Evolutionary conservation across 2,888 invertebrate genomes (phyloP).

Genomic region (Macrophya annulata): DNA sequence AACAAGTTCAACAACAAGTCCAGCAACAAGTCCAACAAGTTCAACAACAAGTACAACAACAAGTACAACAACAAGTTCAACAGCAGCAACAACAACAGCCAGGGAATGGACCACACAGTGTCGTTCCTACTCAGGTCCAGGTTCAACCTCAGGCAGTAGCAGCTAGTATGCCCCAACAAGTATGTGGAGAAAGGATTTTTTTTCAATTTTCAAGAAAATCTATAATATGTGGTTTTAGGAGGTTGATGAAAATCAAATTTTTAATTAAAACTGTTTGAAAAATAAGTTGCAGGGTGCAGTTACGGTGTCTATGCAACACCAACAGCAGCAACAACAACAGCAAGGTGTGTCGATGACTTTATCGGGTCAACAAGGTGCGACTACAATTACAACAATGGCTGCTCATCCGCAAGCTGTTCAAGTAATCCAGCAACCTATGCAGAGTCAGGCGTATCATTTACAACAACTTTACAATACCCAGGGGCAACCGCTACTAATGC

Average conservation of each 20-base stretch:
- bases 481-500: constrained; percentile 89
- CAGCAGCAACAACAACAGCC: constrained; percentile 72
- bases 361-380: constrained; percentile 80
- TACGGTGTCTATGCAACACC: constrained; percentile 81
- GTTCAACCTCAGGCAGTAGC: constrained; percentile 77
- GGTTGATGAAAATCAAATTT: neutral
- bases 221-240: neutral
- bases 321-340: constrained; percentile 79
- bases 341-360: constrained; percentile 79
- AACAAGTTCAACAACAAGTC: constrained; percentile 78
- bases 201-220: constrained; percentile 78
- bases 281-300: constrained; percentile 77
- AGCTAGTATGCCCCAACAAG: constrained; percentile 79
- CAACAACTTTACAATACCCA: constrained; percentile 92
- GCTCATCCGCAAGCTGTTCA: constrained; percentile 89
- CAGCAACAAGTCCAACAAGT: constrained; percentile 77
- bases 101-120: constrained; percentile 74
- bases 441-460: constrained; percentile 87
- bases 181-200: constrained; percentile 79
- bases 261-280: constrained; percentile 42
- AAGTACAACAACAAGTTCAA: constrained; percentile 61
- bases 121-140: constrained; percentile 75
- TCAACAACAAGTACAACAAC: constrained; percentile 76
- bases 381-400: constrained; percentile 89
- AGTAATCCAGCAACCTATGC: constrained; percentile 91